These are phyloP conservation scores for Apis florea DNA, from an alignment of 1,140 invertebrate species.

Conservation along the genomic window DNA sequence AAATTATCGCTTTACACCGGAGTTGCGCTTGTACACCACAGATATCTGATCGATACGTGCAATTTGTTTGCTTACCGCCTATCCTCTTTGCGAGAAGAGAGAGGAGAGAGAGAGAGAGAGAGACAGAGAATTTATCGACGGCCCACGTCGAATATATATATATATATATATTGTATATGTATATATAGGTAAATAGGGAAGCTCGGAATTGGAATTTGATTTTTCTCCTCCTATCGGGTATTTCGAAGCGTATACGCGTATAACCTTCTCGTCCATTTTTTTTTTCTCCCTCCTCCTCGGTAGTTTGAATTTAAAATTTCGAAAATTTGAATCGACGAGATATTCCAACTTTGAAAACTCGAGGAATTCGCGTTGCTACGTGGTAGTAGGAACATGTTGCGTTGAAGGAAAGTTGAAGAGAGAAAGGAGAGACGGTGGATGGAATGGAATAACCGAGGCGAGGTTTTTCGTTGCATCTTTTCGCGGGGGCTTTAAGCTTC, in stretches of 20 bases:
- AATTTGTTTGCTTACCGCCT: no score
- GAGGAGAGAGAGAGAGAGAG: background rate
- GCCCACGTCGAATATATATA: no score
- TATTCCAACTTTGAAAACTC: background rate
- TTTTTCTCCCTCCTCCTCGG: no score
- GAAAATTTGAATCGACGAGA: background rate
- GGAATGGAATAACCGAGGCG: background rate
- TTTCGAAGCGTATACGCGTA: no score
- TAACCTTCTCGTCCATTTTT: no score
- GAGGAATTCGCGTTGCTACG: background rate
- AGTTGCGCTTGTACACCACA: background rate
- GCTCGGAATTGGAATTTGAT: background rate
- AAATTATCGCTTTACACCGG: constrained; percentile 71
- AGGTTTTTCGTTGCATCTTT: background rate
- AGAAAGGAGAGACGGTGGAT: background rate
- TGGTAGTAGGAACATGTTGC: background rate
- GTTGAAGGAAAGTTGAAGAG: background rate
- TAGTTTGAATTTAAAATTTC: background rate
- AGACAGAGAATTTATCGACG: background rate
- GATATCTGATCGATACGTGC: background rate
- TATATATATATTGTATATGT: background rate
- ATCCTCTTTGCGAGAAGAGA: no score
- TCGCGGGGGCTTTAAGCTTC: background rate
- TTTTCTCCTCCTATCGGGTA: background rate
- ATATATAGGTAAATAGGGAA: background rate